These are phyloP conservation scores for Steinernema scapterisci DNA, from an alignment of 2,888 invertebrate species.

Conservation along the genomic window DNA sequence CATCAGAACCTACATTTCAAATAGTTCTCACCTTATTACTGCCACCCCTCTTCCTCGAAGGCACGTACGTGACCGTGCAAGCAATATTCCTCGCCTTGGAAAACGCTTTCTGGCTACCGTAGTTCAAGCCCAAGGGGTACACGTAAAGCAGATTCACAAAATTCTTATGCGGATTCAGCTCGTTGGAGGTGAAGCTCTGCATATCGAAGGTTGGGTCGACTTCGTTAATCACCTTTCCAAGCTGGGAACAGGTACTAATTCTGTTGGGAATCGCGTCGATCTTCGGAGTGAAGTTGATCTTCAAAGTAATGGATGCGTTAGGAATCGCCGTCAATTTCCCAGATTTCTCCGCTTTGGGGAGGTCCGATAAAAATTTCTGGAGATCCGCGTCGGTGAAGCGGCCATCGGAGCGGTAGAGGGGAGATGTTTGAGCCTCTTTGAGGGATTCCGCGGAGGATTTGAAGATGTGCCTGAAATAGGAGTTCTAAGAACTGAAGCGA, in stretches of 20 bases:
- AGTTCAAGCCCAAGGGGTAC: slow-evolving; percentile 76
- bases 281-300: slow-evolving; percentile 26
- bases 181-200: slow-evolving; percentile 55
- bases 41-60: slow-evolving; percentile 33
- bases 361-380: slow-evolving; percentile 56
- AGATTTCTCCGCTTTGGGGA: slow-evolving; percentile 43
- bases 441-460: slow-evolving; percentile 35
- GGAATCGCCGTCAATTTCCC: slow-evolving; percentile 46
- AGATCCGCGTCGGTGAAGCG: slow-evolving; percentile 58
- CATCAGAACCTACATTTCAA: background rate
- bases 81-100: slow-evolving; percentile 85
- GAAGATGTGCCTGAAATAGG: background rate
- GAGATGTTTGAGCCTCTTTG: slow-evolving; percentile 40
- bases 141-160: slow-evolving; percentile 88
- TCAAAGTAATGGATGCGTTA: slow-evolving; percentile 36
- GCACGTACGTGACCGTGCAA: slow-evolving; percentile 84
- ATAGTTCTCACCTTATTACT: slow-evolving; percentile 68
- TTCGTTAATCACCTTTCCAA: slow-evolving; percentile 67
- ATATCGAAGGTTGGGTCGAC: slow-evolving; percentile 76
- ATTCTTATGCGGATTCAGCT: slow-evolving; percentile 75
- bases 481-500: background rate
- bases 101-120: slow-evolving; percentile 62
- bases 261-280: background rate
- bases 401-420: slow-evolving; percentile 59
- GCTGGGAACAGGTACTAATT: background rate